Percentiles rank a stretch among this genome's conserved stretches.
Evolutionary conservation across 2,888 invertebrate species (phyloP).

Genomic region (Diploptera punctata): DNA sequence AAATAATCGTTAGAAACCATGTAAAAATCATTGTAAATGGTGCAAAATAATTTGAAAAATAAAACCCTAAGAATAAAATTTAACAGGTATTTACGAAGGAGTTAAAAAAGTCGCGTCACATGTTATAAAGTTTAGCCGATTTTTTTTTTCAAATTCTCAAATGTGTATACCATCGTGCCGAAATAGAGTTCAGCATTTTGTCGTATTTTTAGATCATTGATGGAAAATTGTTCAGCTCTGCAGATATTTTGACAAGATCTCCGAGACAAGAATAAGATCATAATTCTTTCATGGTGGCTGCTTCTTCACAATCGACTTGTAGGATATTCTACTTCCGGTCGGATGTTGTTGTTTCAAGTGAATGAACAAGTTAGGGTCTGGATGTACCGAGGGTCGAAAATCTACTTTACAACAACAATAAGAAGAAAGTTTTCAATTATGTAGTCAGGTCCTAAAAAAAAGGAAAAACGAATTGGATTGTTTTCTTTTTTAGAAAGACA

Average conservation of each 20-base stretch:
- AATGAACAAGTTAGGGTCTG: not conserved
- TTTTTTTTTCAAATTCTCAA: too few species aligned
- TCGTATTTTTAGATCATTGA: too few species aligned
- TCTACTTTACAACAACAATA: not conserved
- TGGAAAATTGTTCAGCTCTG: too few species aligned
- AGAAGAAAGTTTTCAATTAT: constrained; percentile 12
- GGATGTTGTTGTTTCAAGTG: constrained; percentile 7
- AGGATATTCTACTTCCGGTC: not conserved
- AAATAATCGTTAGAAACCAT: too few species aligned
- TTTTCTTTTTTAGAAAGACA: not conserved
- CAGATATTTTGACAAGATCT: not conserved
- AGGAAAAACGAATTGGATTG: constrained; percentile 13
- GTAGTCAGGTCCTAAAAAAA: not conserved
- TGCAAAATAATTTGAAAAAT: too few species aligned
- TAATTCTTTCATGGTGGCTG: not conserved
- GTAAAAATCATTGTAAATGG: too few species aligned
- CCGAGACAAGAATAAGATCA: not conserved
- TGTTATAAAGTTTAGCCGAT: too few species aligned
- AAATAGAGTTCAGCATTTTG: too few species aligned
- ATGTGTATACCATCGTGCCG: too few species aligned
- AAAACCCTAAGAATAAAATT: too few species aligned
- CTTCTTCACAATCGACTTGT: constrained; percentile 5
- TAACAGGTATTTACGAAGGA: too few species aligned
- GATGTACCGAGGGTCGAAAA: constrained; percentile 11
- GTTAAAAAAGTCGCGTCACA: too few species aligned